These are phyloP conservation scores for Heliocidaris tuberculata DNA, from an alignment of 35 echinoderm and acorn worm genomes.

Conservation along the genomic window DNA sequence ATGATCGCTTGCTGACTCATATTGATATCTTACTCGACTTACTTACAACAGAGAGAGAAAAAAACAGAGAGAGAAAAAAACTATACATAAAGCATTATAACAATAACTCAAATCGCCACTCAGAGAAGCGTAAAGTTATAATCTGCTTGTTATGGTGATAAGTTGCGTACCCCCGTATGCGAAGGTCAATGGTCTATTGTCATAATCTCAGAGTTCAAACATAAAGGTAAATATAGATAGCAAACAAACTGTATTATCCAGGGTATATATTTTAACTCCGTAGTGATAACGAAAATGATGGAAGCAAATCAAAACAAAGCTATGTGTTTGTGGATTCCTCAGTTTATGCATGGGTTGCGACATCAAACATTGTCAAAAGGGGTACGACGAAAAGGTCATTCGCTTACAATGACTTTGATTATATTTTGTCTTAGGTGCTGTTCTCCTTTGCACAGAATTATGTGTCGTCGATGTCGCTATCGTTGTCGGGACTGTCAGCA, in stretches of 20 bases:
- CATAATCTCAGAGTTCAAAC: not conserved
- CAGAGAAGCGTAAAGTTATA: not conserved
- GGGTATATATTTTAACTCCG: not conserved
- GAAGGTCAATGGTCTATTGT: not conserved
- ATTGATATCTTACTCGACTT: not conserved
- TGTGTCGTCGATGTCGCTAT: no score
- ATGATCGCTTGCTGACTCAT: not conserved
- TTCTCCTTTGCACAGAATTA: not conserved
- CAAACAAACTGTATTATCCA: not conserved
- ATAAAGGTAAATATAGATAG: not conserved
- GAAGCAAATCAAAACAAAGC: no score
- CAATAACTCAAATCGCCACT: not conserved
- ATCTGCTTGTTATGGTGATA: not conserved
- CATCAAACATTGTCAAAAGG: not conserved
- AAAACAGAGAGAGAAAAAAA: not conserved
- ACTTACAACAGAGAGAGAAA: not conserved
- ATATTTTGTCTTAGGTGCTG: not conserved
- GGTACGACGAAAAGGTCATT: not conserved
- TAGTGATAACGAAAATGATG: not conserved
- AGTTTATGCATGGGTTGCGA: not conserved
- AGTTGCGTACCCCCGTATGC: not conserved
- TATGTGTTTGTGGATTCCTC: no score
- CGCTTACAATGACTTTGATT: not conserved
- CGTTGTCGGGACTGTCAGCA: no score
- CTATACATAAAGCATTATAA: not conserved